Percentiles rank a stretch among this genome's conserved stretches.
These are phyloP conservation scores for Pipistrellus nathusii DNA, from an alignment of 2,797 vertebrate genomes.

Conservation along the genomic window DNA sequence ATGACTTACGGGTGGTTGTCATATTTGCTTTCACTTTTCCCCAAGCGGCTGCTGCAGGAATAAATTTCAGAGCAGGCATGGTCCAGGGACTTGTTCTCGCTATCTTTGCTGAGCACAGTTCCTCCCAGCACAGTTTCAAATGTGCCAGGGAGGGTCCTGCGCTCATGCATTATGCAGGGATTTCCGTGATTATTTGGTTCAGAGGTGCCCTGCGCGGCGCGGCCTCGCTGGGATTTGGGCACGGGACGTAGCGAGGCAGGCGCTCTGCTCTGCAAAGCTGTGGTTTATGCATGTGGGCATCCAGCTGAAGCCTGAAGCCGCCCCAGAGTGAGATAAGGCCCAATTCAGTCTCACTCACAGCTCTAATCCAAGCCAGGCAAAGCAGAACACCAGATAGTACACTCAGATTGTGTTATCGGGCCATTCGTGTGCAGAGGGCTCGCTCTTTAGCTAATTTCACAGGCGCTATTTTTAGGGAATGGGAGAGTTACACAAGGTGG, in stretches of 20 bases:
- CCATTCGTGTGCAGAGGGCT: constrained; percentile 10
- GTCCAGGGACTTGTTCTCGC: constrained; percentile 54
- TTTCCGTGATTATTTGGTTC: constrained; percentile 80
- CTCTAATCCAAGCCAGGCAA: constrained; percentile 74
- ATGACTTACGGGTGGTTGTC: background rate
- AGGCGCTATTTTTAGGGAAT: constrained; percentile 54
- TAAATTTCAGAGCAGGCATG: constrained; percentile 51
- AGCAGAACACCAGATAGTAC: constrained; percentile 68
- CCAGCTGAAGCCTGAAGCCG: constrained; percentile 70
- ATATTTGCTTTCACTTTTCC: constrained; percentile 35
- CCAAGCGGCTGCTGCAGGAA: constrained; percentile 3
- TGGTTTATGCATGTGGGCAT: constrained; percentile 77
- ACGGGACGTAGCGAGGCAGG: constrained; percentile 54
- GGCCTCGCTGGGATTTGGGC: constrained; percentile 72
- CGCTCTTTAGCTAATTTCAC: constrained; percentile 69
- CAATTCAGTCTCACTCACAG: constrained; percentile 56
- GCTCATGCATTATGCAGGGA: constrained; percentile 82
- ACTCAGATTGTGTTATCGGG: constrained; percentile 72
- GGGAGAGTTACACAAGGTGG: constrained; percentile 22
- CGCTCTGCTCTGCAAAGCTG: constrained; percentile 70
- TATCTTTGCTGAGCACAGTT: constrained; percentile 50
- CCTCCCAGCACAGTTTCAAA: constrained; percentile 57
- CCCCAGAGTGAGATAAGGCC: constrained; percentile 73
- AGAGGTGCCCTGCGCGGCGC: constrained; percentile 49
- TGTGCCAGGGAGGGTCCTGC: constrained; percentile 65